Evolutionary conservation across 2,113 vertebrate species (phyloP), one percentile per base, ranked within the genome.

Genomic region (Oxygymnocypris stewartii): DNA sequence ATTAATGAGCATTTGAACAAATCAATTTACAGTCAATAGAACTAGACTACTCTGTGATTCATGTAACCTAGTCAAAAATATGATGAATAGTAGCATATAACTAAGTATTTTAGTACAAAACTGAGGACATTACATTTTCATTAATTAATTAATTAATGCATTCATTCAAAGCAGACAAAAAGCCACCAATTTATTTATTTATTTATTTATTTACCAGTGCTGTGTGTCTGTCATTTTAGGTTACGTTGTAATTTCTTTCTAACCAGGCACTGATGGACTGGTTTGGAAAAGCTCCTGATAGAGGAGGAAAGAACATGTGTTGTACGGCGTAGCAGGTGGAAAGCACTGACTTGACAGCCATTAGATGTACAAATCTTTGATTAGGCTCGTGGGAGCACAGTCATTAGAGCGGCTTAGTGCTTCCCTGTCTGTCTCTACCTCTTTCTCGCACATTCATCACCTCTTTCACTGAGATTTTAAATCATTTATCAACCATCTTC

Each of bases 281-380:
- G 93, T 94, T 94, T 96, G 93, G 95, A 95, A 94, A 89, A 61
- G 35, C 47, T 57, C 90, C 92, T 91, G 89, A 73, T 65, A 94
- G 51, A 73, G 81, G 81, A 90, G 86, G 88, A 80, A 94, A 95
- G 94, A 94, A 95, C 95, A 96, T 96, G 96, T 97, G 95, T 92
- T 90, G 90, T 91, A 93, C 88, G 92, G 94, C 93, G 90, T 94
- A 93, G 94, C 97, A 98, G 97, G 96, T 97, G 97, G 96, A 92
- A 94, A 93, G 92, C 93, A 91, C 95, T 96, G 96, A 96, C 96
- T 96, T 96, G 96, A 96, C 96, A 94, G 96, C 96, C 97, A 96
- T 96, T 97, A 97, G 94, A 96, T 94, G 96, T 96, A 96, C 95
- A 96, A 96, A 96, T 96, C 96, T 96, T 96, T 96, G 96, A 97